phyloP scores from a whole-genome alignment of 1,140 invertebrate genomes.

The Phthorimaea operculella region DNA sequence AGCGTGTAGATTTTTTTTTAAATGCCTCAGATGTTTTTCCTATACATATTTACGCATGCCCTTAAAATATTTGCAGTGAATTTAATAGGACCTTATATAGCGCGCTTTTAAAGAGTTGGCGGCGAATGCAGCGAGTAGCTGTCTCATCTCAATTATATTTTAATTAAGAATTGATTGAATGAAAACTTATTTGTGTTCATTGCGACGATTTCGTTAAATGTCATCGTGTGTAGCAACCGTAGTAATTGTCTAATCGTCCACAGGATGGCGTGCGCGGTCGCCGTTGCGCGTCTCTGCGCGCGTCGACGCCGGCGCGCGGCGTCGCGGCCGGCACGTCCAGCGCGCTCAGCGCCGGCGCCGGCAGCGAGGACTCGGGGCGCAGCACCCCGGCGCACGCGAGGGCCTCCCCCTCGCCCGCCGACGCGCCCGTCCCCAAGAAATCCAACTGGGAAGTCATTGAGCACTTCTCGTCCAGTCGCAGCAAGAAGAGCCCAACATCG shows the following conservation, averaged over 20 bases:
- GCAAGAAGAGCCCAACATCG: constrained; percentile 46
- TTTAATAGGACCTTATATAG: no score
- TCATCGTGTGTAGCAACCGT: no score
- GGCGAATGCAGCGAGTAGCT: no score
- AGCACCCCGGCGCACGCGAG: constrained; percentile 42
- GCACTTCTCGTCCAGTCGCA: constrained; percentile 71
- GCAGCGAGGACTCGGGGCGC: constrained; percentile 46
- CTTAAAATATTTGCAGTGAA: no score
- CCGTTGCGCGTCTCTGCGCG: constrained; percentile 48
- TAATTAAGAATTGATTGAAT: no score
- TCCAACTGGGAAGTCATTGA: constrained; percentile 91
- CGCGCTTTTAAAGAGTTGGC: no score
- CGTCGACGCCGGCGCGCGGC: constrained; percentile 29
- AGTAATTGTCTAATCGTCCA: not conserved
- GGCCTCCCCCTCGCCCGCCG: constrained; percentile 66
- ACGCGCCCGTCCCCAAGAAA: constrained; percentile 70
- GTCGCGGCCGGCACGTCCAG: constrained; percentile 17
- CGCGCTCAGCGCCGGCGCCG: constrained; percentile 14
- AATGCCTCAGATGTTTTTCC: no score
- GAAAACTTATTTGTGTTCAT: no score
- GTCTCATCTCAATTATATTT: no score
- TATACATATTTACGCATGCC: no score
- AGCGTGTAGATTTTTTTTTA: no score
- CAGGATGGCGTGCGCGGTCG: constrained; percentile 53
- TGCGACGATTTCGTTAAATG: no score